Base-by-base conservation (phyloP, 2,113 vertebrate species). In the Corythornis cristatus region DNA sequence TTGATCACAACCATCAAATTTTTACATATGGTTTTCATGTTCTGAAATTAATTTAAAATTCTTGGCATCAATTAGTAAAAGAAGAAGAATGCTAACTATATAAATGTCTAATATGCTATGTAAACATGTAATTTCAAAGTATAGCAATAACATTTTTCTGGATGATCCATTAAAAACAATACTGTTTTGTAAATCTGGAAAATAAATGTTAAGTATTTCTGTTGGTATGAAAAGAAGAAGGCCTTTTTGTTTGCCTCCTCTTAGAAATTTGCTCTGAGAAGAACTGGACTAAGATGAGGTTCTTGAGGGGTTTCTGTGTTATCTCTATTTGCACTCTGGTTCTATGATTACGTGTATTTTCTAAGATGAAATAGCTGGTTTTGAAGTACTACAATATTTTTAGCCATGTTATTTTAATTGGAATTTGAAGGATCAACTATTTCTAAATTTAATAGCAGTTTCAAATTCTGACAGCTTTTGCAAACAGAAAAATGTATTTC, bases 21-120 rank as follows among this genome's bases (percentile, higher is more conserved):
- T 92, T 91, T 93, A 93, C 94, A 96, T 96, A 95, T 93, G 86
- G 67, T 96, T 97, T 96, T 90, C 73, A 76, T 94, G 74, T 76
- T 89, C 33, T 88, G 61, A 95, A 94, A 93, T 91, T 93, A 26
- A 82, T 93, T 96, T 16, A 85, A 93, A 23, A 94, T 88, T 76
- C 57, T 96, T 95, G 83, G 42, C 86, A 85, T 95, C 95, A 93
- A 96, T 97, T 94, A 97, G n/a, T 86, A 94, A 90, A 73, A 94
- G 73, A 89, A 95, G 87, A 95, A 25, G 23, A 51, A 25, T 51
- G 26, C 13, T 48, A 21, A 48, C 72, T 93, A 5, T 87, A 77
- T 72, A 86, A 58, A 78, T 15, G 50, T 62, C 21, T 79, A 75
- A 71, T 95, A 51, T 50, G 21, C 72, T 94, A 5, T 87, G 75